Evolutionary conservation across 2,888 invertebrate species (phyloP).

Genomic region (Acleris cristana): DNA sequence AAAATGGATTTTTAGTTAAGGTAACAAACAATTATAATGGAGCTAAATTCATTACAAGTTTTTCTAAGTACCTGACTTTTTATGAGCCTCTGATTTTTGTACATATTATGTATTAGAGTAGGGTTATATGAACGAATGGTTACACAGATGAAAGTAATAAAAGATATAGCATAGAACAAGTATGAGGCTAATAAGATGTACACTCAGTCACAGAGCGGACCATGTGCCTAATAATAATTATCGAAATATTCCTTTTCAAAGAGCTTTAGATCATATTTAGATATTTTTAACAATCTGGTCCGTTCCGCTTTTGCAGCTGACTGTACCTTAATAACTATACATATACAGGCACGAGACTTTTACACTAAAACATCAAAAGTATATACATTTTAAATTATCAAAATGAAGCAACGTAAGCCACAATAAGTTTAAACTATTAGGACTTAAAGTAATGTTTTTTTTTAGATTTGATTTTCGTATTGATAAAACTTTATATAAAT

Average conservation of each 20-base stretch:
- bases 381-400: conserved; percentile 44
- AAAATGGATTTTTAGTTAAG: conserved; percentile 16
- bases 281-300: too few species aligned
- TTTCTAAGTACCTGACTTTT: neutral
- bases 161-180: conserved; percentile 40
- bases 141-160: conserved; percentile 40
- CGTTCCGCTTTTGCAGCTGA: too few species aligned
- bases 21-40: neutral
- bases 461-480: too few species aligned
- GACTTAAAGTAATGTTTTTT: too few species aligned
- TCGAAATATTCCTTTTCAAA: too few species aligned
- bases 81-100: neutral
- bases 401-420: conserved; percentile 7
- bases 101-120: too few species aligned
- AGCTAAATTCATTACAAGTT: neutral
- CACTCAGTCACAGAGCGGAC: too few species aligned
- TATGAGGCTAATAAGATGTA: conserved; percentile 42
- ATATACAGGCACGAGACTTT: conserved; percentile 61
- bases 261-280: too few species aligned
- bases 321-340: conserved; percentile 40
- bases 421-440: too few species aligned
- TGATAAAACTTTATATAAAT: too few species aligned
- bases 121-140: conserved; percentile 11
- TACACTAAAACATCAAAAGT: conserved; percentile 56
- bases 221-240: too few species aligned